A percentile compares a stretch with the other conserved stretches of the same genome.
Evolutionary conservation across 2,888 invertebrate species (phyloP).

Genomic region (Oxystoma pomonae): DNA sequence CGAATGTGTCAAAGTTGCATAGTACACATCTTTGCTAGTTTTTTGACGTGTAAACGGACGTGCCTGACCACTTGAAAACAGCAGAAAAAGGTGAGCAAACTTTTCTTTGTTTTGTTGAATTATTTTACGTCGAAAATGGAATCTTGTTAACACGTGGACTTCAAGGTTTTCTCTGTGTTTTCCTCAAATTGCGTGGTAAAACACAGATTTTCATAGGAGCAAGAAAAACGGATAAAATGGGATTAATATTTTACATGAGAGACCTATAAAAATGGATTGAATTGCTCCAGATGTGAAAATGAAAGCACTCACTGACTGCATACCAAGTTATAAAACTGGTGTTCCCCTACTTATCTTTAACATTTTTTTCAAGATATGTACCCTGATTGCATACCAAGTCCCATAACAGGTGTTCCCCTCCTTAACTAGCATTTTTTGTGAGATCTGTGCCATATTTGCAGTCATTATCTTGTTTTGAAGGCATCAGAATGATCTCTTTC

Average conservation of each 20-base stretch:
- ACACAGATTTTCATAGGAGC: background rate
- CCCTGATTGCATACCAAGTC: too few relatives aligned
- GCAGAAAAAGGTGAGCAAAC: conserved; percentile 31
- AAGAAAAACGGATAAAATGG: too few relatives aligned
- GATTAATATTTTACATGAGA: background rate
- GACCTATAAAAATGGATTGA: background rate
- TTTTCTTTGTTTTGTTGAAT: background rate
- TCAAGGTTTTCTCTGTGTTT: background rate
- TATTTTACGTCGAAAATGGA: conserved; percentile 24
- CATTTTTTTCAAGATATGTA: too few relatives aligned
- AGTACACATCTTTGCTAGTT: conserved; percentile 28
- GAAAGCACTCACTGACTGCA: background rate
- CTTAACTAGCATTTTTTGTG: too few relatives aligned
- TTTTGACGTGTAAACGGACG: conserved; percentile 27
- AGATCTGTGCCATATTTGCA: too few relatives aligned
- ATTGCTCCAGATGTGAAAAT: background rate
- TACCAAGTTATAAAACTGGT: background rate
- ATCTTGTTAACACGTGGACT: conserved; percentile 37
- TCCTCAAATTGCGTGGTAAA: background rate
- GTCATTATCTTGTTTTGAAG: too few relatives aligned
- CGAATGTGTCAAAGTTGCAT: conserved; percentile 40
- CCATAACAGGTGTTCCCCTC: too few relatives aligned
- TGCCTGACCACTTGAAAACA: conserved; percentile 35
- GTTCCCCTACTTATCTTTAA: background rate
- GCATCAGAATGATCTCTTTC: too few relatives aligned